Evolutionary conservation across 1,140 invertebrate genomes (phyloP), one percentile per base, ranked within the genome.

Genomic region (Hyles vespertilio): DNA sequence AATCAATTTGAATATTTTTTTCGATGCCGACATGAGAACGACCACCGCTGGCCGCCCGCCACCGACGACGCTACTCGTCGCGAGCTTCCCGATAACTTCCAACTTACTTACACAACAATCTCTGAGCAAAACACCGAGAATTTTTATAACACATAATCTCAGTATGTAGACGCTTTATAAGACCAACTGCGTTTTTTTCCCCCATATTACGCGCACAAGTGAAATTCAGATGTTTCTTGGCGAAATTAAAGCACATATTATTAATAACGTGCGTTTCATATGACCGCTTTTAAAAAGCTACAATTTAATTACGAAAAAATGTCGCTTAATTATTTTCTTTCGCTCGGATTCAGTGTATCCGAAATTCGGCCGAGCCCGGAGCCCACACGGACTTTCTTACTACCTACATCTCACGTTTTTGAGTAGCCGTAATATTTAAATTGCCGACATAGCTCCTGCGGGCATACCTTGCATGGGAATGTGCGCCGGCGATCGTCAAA

Each of bases 1-100:
- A 87, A 85, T 86, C 75, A 74, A 87, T 88, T 88, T 87, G 81
- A 86, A 88, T 88, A 88, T 84, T 80, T 80, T 80, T 86, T 84
- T 81, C 66, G 72, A 70, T 78, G 69, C 75, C 81, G 79, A 81
- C 85, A 80, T 84, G 80, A 72, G 83, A 87, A 86, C 72, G 70
- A 70, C 58, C 59, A 66, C 70, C 61, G 67, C 46, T 57, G 60
- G 56, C 70, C 63, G 67, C 50, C 58, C 60, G 57, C 59, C 54
- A 49, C 62, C 58, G 59, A 63, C 64, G 65, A 64, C 61, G 60
- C 59, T 40, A 8, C 36, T 40, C 36, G 36, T 5, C 8, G 36
- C 36, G 36, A 5, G 4, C n/a, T 47, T 52, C 43, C 47, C 52
- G 47, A 59, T 52, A 63, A 22, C 50, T 45, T 43, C 40, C 53